Conservation (phyloP, 53 echinoderm and acorn worm species). For the Holothuria scabra region DNA sequence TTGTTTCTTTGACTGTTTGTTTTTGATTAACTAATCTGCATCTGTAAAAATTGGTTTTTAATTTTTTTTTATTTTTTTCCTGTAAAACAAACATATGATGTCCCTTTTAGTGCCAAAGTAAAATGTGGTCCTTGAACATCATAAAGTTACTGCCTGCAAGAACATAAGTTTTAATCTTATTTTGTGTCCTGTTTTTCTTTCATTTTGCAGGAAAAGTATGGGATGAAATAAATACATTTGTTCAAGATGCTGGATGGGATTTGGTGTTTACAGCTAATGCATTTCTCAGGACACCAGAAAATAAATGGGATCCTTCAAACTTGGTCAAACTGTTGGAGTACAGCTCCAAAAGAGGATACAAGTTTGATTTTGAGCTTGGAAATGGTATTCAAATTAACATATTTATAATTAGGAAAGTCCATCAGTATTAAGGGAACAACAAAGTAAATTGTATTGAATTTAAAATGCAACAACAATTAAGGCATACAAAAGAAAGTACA, state of each 20-base stretch:
- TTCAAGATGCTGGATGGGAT: slow-evolving; percentile 27
- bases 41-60: too few species aligned
- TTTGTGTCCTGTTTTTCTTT: neutral
- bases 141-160: neutral
- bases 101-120: neutral
- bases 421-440: too few species aligned
- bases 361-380: slow-evolving; percentile 45
- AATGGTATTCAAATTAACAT: slow-evolving; percentile 15
- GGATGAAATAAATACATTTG: slow-evolving; percentile 38
- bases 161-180: too few species aligned
- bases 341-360: slow-evolving; percentile 35
- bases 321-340: slow-evolving; percentile 5
- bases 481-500: too few species aligned
- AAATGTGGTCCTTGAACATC: neutral
- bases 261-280: slow-evolving; percentile 41
- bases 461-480: too few species aligned
- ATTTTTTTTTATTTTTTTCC: too few species aligned
- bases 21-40: too few species aligned
- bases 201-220: slow-evolving; percentile 26
- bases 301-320: slow-evolving; percentile 45
- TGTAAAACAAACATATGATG: too few species aligned
- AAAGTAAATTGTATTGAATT: too few species aligned
- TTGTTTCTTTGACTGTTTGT: too few species aligned
- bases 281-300: slow-evolving; percentile 10
- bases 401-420: too few species aligned